Evolutionary conservation across 1,140 invertebrate species (phyloP).

Genomic region (Drosophila littoralis): DNA sequence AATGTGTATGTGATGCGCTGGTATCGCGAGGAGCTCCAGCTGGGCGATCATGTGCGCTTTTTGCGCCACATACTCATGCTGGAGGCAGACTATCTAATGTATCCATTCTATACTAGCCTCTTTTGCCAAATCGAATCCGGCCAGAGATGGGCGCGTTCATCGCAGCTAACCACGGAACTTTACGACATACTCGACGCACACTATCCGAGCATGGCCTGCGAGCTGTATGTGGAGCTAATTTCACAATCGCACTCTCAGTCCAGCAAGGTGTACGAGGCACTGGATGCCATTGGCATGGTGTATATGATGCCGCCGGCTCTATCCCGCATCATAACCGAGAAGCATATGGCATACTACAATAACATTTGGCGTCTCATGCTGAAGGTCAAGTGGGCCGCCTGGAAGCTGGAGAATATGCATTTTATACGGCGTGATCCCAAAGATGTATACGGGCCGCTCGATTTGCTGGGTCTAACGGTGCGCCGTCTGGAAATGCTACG

Average conservation of each 20-base stretch:
- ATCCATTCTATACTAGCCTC: conserved; percentile 65
- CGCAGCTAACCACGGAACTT: conserved; percentile 56
- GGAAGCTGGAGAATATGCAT: conserved; percentile 70
- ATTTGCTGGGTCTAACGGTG: conserved; percentile 66
- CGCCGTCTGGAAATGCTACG: conserved; percentile 79
- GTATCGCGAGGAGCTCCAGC: conserved; percentile 55
- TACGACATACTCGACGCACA: conserved; percentile 50
- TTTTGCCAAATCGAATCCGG: conserved; percentile 71
- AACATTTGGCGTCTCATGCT: conserved; percentile 73
- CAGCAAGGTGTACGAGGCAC: conserved; percentile 59
- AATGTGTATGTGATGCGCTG: conserved; percentile 68
- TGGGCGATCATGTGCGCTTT: conserved; percentile 60
- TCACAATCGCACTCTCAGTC: conserved; percentile 43
- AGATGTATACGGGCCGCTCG: conserved; percentile 53
- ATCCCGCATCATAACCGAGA: conserved; percentile 49
- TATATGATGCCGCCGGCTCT: conserved; percentile 57
- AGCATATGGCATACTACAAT: conserved; percentile 65
- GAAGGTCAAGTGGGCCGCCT: conserved; percentile 78
- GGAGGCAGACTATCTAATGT: conserved; percentile 67
- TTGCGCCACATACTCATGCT: conserved; percentile 71
- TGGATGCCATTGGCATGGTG: conserved; percentile 60
- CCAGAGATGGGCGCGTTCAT: conserved; percentile 55
- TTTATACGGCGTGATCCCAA: conserved; percentile 45
- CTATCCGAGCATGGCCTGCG: conserved; percentile 35
- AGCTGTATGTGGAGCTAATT: conserved; percentile 48